Evolutionary conservation across 2,888 invertebrate genomes (phyloP), one percentile per base, ranked within the genome.

Genomic region (Caradrina clavipalpis): DNA sequence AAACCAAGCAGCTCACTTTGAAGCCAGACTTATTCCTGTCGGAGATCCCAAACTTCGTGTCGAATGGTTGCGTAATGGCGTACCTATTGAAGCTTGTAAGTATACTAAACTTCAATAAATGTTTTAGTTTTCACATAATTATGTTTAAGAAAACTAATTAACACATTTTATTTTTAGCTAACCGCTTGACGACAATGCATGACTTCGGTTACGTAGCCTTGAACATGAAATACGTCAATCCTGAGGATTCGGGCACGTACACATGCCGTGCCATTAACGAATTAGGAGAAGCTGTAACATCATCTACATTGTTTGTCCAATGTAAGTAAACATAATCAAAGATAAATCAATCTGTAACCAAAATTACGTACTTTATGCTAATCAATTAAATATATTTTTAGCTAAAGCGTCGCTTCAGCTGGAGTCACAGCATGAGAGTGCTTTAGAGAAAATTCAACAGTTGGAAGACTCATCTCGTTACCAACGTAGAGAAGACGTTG

Each of bases 141-240:
- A 15, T 17, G 45, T 45, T 45, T 45, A 15, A 3, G 1, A 5
- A 45, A 1, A 45, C 17, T 45, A 42, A 15, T 53, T 26, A 51
- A 26, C 5, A 56, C 13, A 11, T 49, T 56, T 75, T 65, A 53
- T 68, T 58, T 92, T 92, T 69, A 98, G 98, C 98, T n/a, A 98
- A 98, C 90, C 98, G 98, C 73, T 96, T 98, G 42, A 98, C 98
- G 54, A 99, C 99, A 13, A 98, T 99, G 98, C 99, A 99, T 90
- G 99, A 99, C 92, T 99, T 99, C 91, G 99, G 99, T 59, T 99
- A 99, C 91, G 99, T 99, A 35, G 99, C 99, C 50, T 96, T 99
- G 21, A 99, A 99, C 87, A 98, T 99, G 98, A 98, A 98, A 90
- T 98, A 98, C 86, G 98, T 98, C 0, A 98, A 98, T 89, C 99